phyloP scores from a whole-genome alignment of 2,113 vertebrate genomes.

The Gavia stellata region DNA sequence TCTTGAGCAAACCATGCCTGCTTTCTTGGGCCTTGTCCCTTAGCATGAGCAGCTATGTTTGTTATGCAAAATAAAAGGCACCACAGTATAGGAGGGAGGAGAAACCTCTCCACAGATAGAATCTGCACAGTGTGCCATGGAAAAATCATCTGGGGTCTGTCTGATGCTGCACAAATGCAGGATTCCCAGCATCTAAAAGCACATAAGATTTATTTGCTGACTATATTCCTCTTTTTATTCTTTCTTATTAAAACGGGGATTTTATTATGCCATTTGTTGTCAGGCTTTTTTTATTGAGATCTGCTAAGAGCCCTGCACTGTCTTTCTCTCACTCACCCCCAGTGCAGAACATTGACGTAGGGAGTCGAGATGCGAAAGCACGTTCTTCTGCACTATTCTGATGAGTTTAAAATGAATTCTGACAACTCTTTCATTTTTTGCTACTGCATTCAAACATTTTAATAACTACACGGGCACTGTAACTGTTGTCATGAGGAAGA shows the following conservation, averaged over 20 bases:
- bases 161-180: neutral
- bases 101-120: neutral
- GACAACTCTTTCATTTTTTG: neutral
- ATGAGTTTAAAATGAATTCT: neutral
- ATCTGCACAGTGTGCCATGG: neutral
- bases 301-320: accelerated
- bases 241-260: neutral
- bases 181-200: neutral
- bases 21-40: neutral
- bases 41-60: neutral
- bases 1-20: neutral
- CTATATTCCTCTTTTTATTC: neutral
- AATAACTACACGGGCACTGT: neutral
- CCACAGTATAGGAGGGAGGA: neutral
- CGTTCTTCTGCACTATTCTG: neutral
- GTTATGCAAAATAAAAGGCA: neutral
- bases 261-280: neutral
- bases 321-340: neutral
- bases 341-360: neutral
- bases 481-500: neutral
- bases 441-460: neutral
- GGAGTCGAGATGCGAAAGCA: accelerated
- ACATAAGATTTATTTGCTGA: neutral
- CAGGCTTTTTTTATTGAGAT: neutral
- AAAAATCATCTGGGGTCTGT: neutral